These are phyloP conservation scores for Procambarus virginalis DNA, from an alignment of 1,140 invertebrate genomes.

Conservation along the genomic window DNA sequence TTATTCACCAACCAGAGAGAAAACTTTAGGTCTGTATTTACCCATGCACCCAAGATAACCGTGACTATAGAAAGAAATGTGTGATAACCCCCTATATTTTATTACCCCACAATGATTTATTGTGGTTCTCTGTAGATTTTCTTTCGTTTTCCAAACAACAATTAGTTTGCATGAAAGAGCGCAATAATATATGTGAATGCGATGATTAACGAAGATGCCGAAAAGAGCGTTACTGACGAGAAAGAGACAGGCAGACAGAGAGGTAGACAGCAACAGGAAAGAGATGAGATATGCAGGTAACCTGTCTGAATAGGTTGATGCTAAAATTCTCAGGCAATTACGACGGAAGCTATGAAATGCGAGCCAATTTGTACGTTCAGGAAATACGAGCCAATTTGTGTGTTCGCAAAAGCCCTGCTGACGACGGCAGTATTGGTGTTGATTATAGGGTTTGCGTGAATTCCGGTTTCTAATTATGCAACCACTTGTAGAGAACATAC, in stretches of 20 bases:
- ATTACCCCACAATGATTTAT: neutral
- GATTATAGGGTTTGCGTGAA: neutral
- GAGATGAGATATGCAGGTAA: neutral
- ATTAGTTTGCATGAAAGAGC: neutral
- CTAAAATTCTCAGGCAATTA: constrained; percentile 4
- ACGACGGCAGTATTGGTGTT: neutral
- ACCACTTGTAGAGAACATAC: neutral
- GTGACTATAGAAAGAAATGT: too few species aligned
- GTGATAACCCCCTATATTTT: too few species aligned
- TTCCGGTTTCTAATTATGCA: neutral
- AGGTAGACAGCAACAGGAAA: neutral
- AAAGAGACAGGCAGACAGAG: neutral
- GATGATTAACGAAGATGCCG: neutral
- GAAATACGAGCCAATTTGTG: neutral
- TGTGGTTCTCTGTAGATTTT: neutral
- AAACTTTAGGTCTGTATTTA: too few species aligned
- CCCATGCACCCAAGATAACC: too few species aligned
- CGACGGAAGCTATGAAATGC: neutral
- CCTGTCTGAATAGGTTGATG: neutral
- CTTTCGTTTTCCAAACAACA: neutral
- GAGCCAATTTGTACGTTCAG: neutral
- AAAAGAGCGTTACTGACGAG: neutral
- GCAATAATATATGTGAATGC: neutral
- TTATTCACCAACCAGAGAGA: too few species aligned
- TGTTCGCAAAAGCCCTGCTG: neutral